phyloP scores from a whole-genome alignment of 2,113 vertebrate species.

The Alethe castanea region DNA sequence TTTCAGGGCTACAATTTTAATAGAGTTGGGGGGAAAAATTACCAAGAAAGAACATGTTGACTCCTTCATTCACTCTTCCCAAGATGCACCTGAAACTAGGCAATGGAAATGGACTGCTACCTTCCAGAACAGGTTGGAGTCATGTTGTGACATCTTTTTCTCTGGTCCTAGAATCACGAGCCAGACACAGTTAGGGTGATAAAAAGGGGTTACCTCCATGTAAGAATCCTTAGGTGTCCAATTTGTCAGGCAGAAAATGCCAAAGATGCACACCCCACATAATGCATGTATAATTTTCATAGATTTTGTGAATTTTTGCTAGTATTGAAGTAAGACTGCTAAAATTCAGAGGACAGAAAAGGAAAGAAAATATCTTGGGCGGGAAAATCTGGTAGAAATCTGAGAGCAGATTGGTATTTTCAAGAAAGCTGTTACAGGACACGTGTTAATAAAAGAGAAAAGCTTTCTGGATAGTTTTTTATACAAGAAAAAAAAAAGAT shows the following conservation, averaged over 20 bases:
- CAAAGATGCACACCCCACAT: rapidly evolving
- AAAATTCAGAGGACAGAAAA: neutral
- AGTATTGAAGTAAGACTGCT: neutral
- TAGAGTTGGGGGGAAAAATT: neutral
- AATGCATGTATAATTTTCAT: rapidly evolving
- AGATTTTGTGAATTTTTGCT: neutral
- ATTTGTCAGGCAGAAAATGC: rapidly evolving
- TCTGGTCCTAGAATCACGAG: neutral
- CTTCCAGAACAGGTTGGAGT: neutral
- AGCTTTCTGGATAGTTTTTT: neutral
- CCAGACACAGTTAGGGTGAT: neutral
- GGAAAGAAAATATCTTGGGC: neutral
- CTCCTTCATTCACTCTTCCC: neutral
- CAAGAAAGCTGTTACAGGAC: neutral
- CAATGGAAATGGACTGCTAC: neutral
- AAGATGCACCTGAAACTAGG: neutral
- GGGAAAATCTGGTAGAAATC: neutral
- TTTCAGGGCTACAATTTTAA: neutral
- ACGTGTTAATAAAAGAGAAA: neutral
- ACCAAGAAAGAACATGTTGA: neutral
- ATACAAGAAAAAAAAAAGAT: neutral
- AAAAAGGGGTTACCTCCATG: neutral
- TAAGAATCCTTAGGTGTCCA: neutral
- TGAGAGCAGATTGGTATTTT: neutral
- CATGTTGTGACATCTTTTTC: neutral